These are phyloP conservation scores for Telenomus remus DNA, from an alignment of 1,140 invertebrate genomes.

Conservation along the genomic window DNA sequence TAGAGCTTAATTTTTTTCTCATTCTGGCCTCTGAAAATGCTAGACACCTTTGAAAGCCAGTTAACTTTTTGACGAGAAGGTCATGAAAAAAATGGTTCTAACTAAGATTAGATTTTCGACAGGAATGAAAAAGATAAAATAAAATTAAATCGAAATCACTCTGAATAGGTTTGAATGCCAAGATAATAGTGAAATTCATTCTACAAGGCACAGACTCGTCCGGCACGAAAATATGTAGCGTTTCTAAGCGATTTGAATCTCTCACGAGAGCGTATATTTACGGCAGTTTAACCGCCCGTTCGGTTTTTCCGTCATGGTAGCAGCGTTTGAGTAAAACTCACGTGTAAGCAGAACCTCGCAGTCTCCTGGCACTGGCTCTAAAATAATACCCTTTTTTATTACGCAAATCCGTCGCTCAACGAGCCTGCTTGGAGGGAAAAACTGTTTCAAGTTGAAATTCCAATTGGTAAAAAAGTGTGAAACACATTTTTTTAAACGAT, in stretches of 20 bases:
- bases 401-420: too few species aligned
- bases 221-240: slow-evolving; percentile 10
- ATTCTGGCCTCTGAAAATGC: background rate
- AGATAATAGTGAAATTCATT: slow-evolving; percentile 34
- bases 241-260: slow-evolving; percentile 16
- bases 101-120: background rate
- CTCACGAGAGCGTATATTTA: slow-evolving; percentile 16
- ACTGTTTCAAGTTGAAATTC: background rate
- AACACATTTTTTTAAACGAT: too few species aligned
- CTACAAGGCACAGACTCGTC: slow-evolving; percentile 15
- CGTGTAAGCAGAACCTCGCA: slow-evolving; percentile 1
- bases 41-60: background rate
- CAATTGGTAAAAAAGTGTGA: too few species aligned
- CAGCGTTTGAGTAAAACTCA: slow-evolving; percentile 9
- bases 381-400: too few species aligned
- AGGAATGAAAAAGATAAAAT: background rate
- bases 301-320: slow-evolving; percentile 11
- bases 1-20: too few species aligned
- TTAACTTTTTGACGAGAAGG: too few species aligned
- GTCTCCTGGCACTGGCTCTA: background rate
- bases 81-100: too few species aligned
- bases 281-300: slow-evolving; percentile 23
- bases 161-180: slow-evolving; percentile 3
- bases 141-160: too few species aligned
- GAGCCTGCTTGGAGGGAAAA: background rate